Base-by-base conservation (phyloP, 37 sponge, comb jelly and placozoan genomes). In the Ephydatia muelleri region DNA sequence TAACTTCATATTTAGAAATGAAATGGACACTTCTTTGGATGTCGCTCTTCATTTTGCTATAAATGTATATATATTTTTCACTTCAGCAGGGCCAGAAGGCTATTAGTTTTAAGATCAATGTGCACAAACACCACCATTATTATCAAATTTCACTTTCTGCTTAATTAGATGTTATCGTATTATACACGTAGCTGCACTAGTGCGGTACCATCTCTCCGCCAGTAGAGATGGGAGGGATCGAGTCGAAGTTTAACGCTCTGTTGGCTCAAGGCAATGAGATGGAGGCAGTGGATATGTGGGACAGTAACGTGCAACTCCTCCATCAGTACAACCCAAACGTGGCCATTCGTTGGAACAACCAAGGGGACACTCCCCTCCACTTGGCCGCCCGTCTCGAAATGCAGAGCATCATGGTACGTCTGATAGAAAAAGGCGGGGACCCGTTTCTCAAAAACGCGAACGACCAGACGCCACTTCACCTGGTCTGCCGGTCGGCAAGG, bases 391-490 rank as follows among this genome's bases (percentile, higher is more conserved):
- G 90, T 26, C 28, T 74, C 76, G 87, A 78, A 25, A 82, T 88
- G 88, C 69, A 77, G n/a, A 32, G 31, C 5, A 36, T 93, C 14
- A 12, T 86, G 28, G 31, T 80, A 14, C 80, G 80, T 49, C 80
- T 89, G 23, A 71, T 93, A 37, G 29, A 43, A n/a, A 70, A 67
- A 14, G 87, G 87, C 34, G 93, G 83, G 0, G 77, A 93, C 80
- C 93, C 93, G 5, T 78, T 79, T 34, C 38, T 48, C 13, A 79
- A 48, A 25, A 93, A 93, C 80, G 75, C 65, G 0, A 79, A 66
- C 72, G 80, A 66, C 12, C 87, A 93, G 36, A 89, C 93, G 12
- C 83, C 93, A 0, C 74, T 93, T 3, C 93, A 93, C 40, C 25
- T 93, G 6, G 90, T 89, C 14, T 93, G 93, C 38, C 31, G 78